Evolutionary conservation across 2,113 vertebrate genomes (phyloP).

Genomic region (Engraulis encrasicolus): DNA sequence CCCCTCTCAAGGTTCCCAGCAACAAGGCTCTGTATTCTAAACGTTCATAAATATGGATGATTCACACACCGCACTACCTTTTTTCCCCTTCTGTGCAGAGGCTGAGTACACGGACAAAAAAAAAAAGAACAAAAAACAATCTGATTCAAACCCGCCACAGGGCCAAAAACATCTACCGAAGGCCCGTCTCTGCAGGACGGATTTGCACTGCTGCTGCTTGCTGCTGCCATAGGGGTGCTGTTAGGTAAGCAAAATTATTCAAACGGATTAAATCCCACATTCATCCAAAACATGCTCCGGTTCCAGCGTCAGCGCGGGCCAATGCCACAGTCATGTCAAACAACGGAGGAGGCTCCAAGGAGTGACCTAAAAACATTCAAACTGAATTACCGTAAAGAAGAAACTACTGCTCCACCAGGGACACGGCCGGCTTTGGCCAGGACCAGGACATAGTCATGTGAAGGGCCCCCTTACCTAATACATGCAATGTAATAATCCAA

Average conservation of each 20-base stretch:
- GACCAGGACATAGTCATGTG: no score
- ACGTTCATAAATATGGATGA: conserved; percentile 1
- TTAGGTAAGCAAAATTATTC: not conserved
- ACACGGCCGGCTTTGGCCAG: no score
- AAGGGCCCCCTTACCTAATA: no score
- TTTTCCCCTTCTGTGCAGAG: not conserved
- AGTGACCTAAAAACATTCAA: not conserved
- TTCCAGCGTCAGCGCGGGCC: not conserved
- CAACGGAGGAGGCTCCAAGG: not conserved
- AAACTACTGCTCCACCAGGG: not conserved
- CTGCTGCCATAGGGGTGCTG: not conserved
- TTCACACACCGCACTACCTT: not conserved
- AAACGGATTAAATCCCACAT: not conserved
- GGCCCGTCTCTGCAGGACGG: not conserved
- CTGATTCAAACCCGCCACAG: not conserved
- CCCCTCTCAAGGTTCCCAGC: not conserved
- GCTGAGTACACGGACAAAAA: no score
- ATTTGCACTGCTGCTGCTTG: no score
- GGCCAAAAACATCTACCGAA: not conserved
- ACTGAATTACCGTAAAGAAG: conserved; percentile 1
- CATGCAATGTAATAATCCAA: no score
- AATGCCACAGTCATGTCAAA: conserved; percentile 3
- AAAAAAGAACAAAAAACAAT: not conserved
- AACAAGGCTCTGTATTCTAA: not conserved
- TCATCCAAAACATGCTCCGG: not conserved